Conservation (phyloP, 2,888 invertebrate genomes). For the Cephus rjabovi region DNA sequence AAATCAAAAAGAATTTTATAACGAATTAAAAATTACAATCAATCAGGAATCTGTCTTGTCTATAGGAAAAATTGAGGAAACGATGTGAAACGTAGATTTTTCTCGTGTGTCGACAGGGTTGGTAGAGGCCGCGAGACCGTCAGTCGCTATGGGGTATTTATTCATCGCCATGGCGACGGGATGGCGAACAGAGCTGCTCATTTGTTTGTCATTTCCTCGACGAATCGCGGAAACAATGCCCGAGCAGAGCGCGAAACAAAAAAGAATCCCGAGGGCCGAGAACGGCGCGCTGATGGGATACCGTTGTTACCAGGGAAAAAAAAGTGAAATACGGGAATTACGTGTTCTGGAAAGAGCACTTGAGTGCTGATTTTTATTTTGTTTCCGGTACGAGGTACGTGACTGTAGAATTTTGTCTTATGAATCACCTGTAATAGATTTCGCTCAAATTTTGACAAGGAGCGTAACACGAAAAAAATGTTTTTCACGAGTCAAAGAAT, state of each 20-base stretch:
- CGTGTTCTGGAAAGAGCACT: constrained; percentile 59
- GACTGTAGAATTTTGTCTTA: too few relatives aligned
- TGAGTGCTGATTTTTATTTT: constrained; percentile 48
- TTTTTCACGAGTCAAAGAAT: neutral
- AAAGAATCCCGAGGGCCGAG: constrained; percentile 17
- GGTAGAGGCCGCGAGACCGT: neutral
- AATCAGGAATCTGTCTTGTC: too few relatives aligned
- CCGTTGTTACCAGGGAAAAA: constrained; percentile 39
- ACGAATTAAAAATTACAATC: too few relatives aligned
- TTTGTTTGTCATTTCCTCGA: constrained; percentile 65
- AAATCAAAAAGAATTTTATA: too few relatives aligned
- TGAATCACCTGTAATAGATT: too few relatives aligned
- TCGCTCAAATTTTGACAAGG: neutral
- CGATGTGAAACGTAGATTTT: constrained; percentile 2
- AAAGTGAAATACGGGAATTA: constrained; percentile 55
- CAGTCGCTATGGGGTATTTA: neutral
- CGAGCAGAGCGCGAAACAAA: constrained; percentile 19
- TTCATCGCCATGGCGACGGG: constrained; percentile 25
- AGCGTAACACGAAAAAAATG: neutral
- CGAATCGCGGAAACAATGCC: constrained; percentile 32
- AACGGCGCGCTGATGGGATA: constrained; percentile 41
- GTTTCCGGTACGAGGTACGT: constrained; percentile 34
- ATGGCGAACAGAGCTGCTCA: constrained; percentile 48
- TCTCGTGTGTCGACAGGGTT: neutral
- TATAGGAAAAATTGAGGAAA: neutral